phyloP scores from a whole-genome alignment of 2,113 vertebrate genomes.

The Emydocephalus ijimae region DNA sequence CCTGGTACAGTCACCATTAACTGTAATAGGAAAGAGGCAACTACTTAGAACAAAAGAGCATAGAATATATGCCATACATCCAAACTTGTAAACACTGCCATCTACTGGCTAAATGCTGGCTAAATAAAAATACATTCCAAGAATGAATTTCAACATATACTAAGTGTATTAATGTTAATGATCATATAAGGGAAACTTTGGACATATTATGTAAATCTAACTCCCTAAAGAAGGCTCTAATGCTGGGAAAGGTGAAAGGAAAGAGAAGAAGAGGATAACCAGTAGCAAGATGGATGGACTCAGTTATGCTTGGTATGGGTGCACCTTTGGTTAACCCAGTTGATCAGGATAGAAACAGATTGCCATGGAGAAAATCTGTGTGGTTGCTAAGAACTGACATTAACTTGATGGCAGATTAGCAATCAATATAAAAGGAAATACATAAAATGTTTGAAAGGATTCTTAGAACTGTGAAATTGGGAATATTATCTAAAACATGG shows the following conservation, averaged over 20 bases:
- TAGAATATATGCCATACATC: too few species aligned
- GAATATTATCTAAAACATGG: not conserved
- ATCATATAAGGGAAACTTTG: not conserved
- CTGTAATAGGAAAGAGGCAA: too few species aligned
- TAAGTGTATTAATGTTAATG: not conserved
- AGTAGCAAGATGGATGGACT: not conserved
- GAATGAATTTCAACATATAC: too few species aligned
- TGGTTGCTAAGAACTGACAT: not conserved
- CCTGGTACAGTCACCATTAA: too few species aligned
- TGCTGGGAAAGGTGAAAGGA: not conserved
- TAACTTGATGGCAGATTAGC: not conserved
- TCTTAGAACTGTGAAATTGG: not conserved
- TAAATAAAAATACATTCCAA: too few species aligned
- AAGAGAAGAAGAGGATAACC: not conserved
- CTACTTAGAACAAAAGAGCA: too few species aligned
- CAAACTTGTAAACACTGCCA: too few species aligned
- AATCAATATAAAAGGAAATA: not conserved
- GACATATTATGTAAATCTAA: not conserved
- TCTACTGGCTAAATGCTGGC: too few species aligned
- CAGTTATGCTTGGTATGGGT: not conserved
- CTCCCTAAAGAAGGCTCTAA: not conserved
- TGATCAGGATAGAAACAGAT: not conserved
- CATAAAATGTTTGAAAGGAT: not conserved
- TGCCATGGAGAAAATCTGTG: not conserved
- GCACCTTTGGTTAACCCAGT: not conserved